Evolutionary conservation across 2,888 invertebrate species (phyloP), one percentile per base, ranked within the genome.

Genomic region (Aphodius sticticus): DNA sequence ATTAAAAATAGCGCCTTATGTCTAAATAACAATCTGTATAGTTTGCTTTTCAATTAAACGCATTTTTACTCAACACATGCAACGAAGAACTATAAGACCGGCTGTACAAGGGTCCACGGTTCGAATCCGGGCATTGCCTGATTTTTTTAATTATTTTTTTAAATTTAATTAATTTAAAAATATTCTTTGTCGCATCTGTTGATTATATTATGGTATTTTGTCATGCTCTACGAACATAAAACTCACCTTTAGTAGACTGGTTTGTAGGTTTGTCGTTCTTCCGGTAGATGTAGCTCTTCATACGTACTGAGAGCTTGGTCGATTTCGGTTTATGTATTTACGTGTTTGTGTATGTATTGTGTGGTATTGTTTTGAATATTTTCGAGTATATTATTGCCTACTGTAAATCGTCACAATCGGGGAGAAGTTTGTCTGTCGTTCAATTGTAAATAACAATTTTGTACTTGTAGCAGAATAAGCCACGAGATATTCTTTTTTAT

Each of bases 271-370:
- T 38, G 15, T 38, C 76, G 76, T 53, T 37, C 6, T 16, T 36
- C n/a, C n/a, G n/a, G 76, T 53, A 53, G 69, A 76, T 53, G 38
- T 15, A 37, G 69, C 69, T 7, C 70, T 77, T 15, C 15, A 70
- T 36, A 38, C 69, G 15, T 70, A 74, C 72, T 78, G 26, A 16
- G 78, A 85, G 85, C 86, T 86, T 86, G 78, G 84, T 86, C 83
- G 82, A 77, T 79, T 79, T 36, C 78, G 81, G 79, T 81, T 15
- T 69, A 16, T 38, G 15, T 76, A 4, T n/a, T 77, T 70, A 12
- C 36, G 16, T 15, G 71, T 71, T n/a, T 35, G 71, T 15, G 71
- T 71, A 16, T 71, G 16, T 71, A 15, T 71, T 12, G 71, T 71
- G 71, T 71, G 5, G 12, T 12, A 2, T 7, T 71, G 5, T 71